These are phyloP conservation scores for Coranthus polyacanthus DNA, from an alignment of 2,797 vertebrate genomes.

Conservation along the genomic window DNA sequence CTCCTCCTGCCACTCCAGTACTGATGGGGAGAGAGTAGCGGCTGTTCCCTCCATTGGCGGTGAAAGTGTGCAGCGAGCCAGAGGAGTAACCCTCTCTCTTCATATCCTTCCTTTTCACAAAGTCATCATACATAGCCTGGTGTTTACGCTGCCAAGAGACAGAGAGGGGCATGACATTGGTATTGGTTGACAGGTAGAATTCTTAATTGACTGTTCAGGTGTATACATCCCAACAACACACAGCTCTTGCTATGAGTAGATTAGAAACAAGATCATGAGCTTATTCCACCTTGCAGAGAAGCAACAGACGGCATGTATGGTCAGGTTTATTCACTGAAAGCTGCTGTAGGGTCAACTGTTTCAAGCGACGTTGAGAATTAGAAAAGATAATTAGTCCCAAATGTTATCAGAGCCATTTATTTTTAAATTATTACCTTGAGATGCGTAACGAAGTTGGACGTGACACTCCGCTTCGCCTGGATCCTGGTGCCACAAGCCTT, in stretches of 20 bases:
- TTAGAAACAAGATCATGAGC: too few species aligned
- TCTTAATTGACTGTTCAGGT: conserved; percentile 8
- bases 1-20: conserved; percentile 58
- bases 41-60: conserved; percentile 72
- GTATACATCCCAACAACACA: neutral
- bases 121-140: conserved; percentile 89
- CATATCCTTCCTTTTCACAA: conserved; percentile 89
- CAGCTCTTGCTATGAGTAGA: neutral
- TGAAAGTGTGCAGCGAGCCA: conserved; percentile 75
- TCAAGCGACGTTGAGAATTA: too few species aligned
- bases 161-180: conserved; percentile 21
- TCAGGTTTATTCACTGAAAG: conserved; percentile 11
- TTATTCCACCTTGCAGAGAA: conserved; percentile 12
- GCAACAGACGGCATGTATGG: conserved; percentile 46
- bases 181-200: conserved; percentile 8
- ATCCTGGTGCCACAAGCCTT: conserved; percentile 88
- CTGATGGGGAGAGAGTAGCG: conserved; percentile 69
- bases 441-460: conserved; percentile 90
- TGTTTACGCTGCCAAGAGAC: conserved; percentile 83
- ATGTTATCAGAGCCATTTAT: neutral
- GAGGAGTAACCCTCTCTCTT: conserved; percentile 87
- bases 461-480: conserved; percentile 88
- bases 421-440: conserved; percentile 82
- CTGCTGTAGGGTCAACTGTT: neutral
- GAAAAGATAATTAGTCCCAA: neutral